Base-by-base conservation (phyloP, 2,888 invertebrate genomes). In the Matsumyia berberina region DNA sequence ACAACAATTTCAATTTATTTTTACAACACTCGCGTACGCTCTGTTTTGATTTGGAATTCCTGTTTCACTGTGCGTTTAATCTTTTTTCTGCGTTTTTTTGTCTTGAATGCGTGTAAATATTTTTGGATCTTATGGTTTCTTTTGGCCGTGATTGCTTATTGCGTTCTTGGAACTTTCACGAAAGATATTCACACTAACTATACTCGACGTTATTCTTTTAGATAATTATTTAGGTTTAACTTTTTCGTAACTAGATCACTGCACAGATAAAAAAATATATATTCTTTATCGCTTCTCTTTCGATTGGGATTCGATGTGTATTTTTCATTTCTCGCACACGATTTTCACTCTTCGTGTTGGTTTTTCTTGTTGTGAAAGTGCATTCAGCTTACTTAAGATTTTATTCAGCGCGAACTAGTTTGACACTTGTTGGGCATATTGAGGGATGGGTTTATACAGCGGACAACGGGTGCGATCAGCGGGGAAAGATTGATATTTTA, bases 301-400 rank as follows among this genome's bases (percentile, higher is more conserved):
- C 31, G 9, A 9, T 66, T 76, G 39, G 44, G 69, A 33, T 55
- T 37, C 17, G 49, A 76, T 69, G 31, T 70, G 29, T 66, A 24
- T 31, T 64, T 78, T 83, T 64, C 42, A 58, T 69, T 78, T 73
- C 42, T 58, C 29, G 78, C 69, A 78, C 73, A 64, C 73, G 33
- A 78, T 78, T 83, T 78, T 73, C 69, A 78, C 73, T 83, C 73
- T 83, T 78, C 69, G 62, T 69, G 73, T 78, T 83, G 69, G 78
- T 78, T 82, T 70, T 80, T 83, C 83, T 83, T 83, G 67, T 83
- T 83, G 78, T 73, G 78, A 83, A 83, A 83, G 83, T 78, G 83
- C 83, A 83, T 83, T 83, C 83, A 83, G 83, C 83, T 7, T 5
- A 6, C 53, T 49, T 19, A 35, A 35, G 37, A n/a, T 55, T 35